These are phyloP conservation scores for Leptinotarsa haldemani DNA, from an alignment of 2,888 invertebrate genomes.

Conservation along the genomic window DNA sequence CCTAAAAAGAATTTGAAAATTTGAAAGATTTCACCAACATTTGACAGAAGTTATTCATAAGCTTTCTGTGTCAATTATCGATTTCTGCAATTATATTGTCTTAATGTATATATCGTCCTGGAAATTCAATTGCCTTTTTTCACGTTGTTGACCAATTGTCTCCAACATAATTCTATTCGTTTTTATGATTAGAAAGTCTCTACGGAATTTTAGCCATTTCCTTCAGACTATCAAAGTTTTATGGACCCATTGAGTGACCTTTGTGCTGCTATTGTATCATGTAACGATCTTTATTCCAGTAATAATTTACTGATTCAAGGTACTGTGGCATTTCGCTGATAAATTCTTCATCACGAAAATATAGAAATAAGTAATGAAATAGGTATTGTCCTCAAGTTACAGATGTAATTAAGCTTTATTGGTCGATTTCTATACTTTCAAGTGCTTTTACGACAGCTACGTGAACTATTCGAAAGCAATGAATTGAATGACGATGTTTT, in stretches of 20 bases:
- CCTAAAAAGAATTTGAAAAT: too few relatives aligned
- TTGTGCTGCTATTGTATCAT: neutral
- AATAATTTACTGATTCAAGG: conserved; percentile 7
- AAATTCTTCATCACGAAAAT: neutral
- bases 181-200: neutral
- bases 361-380: neutral
- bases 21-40: too few relatives aligned
- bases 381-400: neutral
- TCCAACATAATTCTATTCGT: neutral
- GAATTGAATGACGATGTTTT: too few relatives aligned
- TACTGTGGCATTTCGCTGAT: neutral
- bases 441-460: too few relatives aligned
- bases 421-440: too few relatives aligned
- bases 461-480: too few relatives aligned
- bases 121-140: neutral
- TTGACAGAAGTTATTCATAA: too few relatives aligned
- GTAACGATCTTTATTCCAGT: neutral
- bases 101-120: neutral
- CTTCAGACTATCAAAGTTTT: neutral
- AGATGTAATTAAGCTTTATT: too few relatives aligned
- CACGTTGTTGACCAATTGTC: neutral
- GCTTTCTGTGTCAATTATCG: too few relatives aligned
- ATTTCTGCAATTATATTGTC: too few relatives aligned
- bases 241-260: conserved; percentile 9
- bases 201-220: conserved; percentile 10